These are phyloP conservation scores for Rhabdomys dilectus DNA, from an alignment of 2,113 vertebrate genomes.

Conservation along the genomic window DNA sequence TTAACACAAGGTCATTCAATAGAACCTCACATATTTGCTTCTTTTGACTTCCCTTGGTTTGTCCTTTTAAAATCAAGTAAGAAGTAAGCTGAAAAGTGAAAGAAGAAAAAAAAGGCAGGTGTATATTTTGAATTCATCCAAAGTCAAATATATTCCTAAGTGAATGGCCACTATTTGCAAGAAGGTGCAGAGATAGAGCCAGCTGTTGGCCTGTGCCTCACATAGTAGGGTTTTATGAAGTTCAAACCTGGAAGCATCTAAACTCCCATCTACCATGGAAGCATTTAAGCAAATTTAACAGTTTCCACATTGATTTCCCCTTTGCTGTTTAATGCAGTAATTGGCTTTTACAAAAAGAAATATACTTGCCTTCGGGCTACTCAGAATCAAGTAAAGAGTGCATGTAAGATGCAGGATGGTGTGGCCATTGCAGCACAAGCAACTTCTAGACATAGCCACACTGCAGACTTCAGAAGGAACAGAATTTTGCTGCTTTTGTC, in stretches of 20 bases:
- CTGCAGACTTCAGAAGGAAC: neutral
- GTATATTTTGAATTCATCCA: neutral
- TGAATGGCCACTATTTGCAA: too few species aligned
- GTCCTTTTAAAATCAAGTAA: conserved; percentile 10
- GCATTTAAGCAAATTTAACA: neutral
- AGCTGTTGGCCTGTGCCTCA: too few species aligned
- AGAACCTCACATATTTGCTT: neutral
- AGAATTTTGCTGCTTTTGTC: neutral
- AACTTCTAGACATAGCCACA: neutral
- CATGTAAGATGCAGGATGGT: neutral
- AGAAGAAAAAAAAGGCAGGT: neutral
- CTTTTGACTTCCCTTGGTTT: neutral
- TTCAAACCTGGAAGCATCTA: neutral
- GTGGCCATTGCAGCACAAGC: too few species aligned
- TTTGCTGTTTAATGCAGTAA: neutral
- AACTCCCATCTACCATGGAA: neutral
- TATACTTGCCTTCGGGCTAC: neutral
- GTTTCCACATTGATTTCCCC: neutral
- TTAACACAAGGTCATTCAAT: neutral
- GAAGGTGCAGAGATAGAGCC: neutral
- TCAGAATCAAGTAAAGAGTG: neutral
- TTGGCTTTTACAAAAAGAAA: neutral
- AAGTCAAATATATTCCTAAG: too few species aligned
- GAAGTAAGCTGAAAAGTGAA: neutral
- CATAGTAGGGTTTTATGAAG: neutral